Conservation (phyloP, 1,140 invertebrate genomes). For the Pentalonia nigronervosa region DNA sequence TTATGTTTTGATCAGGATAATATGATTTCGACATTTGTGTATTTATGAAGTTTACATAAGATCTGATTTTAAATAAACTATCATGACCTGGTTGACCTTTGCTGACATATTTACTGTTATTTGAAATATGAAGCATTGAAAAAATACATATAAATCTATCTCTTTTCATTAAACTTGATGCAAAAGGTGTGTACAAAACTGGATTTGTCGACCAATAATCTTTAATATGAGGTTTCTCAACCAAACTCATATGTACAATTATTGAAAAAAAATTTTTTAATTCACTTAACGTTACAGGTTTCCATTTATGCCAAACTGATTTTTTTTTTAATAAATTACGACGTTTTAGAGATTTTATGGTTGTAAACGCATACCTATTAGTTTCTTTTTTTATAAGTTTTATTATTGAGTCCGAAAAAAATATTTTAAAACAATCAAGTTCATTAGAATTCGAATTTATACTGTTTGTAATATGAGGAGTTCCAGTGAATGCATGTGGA, state of each 20-base stretch:
- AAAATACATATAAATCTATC: background rate
- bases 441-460: no score
- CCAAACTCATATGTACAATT: background rate
- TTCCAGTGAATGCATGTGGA: no score
- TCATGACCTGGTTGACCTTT: no score
- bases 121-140: background rate
- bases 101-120: background rate
- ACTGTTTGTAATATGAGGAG: no score
- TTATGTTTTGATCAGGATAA: no score
- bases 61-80: no score
- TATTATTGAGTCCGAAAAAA: no score
- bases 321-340: background rate
- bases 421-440: no score
- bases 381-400: background rate
- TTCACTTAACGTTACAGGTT: background rate
- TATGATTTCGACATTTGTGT: no score
- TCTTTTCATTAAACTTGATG: background rate
- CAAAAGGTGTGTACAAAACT: background rate
- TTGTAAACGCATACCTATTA: background rate
- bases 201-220: background rate
- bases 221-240: background rate
- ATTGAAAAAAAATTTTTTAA: background rate
- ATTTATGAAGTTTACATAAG: no score
- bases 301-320: background rate
- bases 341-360: background rate